A percentile compares a stretch with the other conserved stretches of the same genome.
These are phyloP conservation scores for Heteromormyrus szaboi DNA, from an alignment of 2,797 vertebrate genomes.

Conservation along the genomic window DNA sequence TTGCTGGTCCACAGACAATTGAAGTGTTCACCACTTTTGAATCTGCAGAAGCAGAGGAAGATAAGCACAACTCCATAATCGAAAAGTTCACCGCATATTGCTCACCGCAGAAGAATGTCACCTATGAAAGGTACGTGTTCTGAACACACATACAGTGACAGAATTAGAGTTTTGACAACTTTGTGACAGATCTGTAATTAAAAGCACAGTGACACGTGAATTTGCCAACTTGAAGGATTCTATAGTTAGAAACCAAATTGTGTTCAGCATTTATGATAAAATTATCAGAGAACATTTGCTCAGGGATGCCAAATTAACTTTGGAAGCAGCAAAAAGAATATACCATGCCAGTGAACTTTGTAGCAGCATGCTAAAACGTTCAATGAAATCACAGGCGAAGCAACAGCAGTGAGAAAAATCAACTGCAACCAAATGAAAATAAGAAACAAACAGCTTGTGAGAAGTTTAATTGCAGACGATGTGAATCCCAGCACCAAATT, in stretches of 20 bases:
- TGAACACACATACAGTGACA: not conserved
- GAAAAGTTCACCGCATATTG: not conserved
- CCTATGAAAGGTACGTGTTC: slow-evolving; percentile 9
- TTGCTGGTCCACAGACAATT: slow-evolving; percentile 23
- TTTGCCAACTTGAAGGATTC: slow-evolving; percentile 6
- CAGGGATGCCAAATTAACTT: not conserved
- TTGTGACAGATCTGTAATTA: slow-evolving; percentile 13
- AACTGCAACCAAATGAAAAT: not conserved
- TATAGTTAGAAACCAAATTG: not conserved
- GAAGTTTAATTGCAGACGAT: not conserved
- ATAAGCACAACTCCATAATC: not conserved
- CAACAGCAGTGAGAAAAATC: not conserved
- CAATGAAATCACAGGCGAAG: not conserved
- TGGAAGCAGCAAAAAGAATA: not conserved
- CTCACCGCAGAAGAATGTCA: not conserved
- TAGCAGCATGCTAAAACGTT: not conserved
- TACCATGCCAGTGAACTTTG: not conserved
- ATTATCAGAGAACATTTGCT: not conserved
- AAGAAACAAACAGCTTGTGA: not conserved
- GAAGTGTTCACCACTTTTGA: slow-evolving; percentile 23
- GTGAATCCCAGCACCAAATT: not conserved
- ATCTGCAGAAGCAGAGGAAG: slow-evolving; percentile 8
- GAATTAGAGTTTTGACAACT: not conserved
- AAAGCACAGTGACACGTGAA: slow-evolving; percentile 13
- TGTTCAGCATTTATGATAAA: slow-evolving; percentile 8